A percentile compares a stretch with the other conserved stretches of the same genome.
Evolutionary conservation across 2,797 vertebrate species (phyloP).

Genomic region (Pampus argenteus): DNA sequence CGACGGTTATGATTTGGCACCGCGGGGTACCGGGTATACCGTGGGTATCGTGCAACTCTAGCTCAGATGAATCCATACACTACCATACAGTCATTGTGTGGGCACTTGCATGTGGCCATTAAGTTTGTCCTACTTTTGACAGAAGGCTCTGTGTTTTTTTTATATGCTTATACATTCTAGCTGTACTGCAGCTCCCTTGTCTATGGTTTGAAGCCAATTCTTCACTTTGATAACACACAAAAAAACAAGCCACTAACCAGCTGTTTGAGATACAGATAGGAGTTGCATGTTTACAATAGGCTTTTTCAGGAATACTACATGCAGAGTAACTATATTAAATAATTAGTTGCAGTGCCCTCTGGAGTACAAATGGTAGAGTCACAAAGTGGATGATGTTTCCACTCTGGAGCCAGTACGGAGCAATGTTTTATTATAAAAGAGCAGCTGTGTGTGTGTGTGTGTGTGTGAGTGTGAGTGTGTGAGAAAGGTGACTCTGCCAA

Average conservation of each 20-base stretch:
- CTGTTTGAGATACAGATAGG: slow-evolving; percentile 6
- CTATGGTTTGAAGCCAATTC: slow-evolving; percentile 43
- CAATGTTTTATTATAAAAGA: slow-evolving; percentile 53
- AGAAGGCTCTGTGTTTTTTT: slow-evolving; percentile 33
- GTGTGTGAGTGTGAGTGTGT: slow-evolving; percentile 23
- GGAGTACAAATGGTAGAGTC: slow-evolving; percentile 29
- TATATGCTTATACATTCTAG: slow-evolving; percentile 9
- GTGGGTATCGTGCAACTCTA: no score
- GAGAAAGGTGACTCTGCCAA: slow-evolving; percentile 61
- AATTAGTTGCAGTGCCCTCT: slow-evolving; percentile 38
- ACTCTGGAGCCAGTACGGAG: slow-evolving; percentile 43
- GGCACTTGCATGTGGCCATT: slow-evolving; percentile 61
- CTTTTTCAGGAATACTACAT: slow-evolving; percentile 31
- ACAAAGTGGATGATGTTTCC: slow-evolving; percentile 31
- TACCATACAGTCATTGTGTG: slow-evolving; percentile 49
- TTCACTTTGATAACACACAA: slow-evolving; percentile 20
- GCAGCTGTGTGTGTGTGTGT: slow-evolving; percentile 50
- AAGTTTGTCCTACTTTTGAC: slow-evolving; percentile 58
- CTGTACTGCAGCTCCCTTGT: slow-evolving; percentile 33
- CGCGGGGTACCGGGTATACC: no score
- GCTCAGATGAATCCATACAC: slow-evolving; percentile 53
- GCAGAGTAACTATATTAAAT: slow-evolving; percentile 32
- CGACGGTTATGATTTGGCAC: no score
- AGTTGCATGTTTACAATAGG: slow-evolving; percentile 23
- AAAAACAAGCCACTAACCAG: slow-evolving; percentile 28